phyloP scores from a whole-genome alignment of 2,113 vertebrate species.

The Ceratotherium simum region DNA sequence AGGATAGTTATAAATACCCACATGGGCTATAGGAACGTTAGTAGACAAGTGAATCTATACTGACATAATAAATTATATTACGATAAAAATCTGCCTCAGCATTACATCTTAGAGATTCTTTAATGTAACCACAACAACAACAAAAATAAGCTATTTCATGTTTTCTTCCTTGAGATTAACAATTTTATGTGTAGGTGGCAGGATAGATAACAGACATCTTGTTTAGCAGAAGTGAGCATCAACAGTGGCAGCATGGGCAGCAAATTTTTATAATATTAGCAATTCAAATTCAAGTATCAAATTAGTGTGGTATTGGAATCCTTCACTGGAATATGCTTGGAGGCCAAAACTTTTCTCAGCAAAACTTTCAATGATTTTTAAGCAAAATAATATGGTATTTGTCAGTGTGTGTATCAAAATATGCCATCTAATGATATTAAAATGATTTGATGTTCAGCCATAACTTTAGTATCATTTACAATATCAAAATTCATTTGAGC shows the following conservation, averaged over 20 bases:
- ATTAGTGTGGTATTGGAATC: slow-evolving; percentile 74
- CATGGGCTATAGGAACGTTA: background rate
- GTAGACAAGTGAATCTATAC: background rate
- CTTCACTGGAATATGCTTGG: slow-evolving; percentile 64
- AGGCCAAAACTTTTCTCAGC: slow-evolving; percentile 69
- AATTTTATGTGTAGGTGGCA: slow-evolving; percentile 66
- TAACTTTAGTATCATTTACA: slow-evolving; percentile 72
- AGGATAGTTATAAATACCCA: background rate
- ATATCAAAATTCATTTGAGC: slow-evolving; percentile 16
- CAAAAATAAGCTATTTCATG: background rate
- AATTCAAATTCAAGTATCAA: slow-evolving; percentile 82
- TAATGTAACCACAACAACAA: background rate
- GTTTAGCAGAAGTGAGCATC: slow-evolving; percentile 63
- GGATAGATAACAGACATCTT: slow-evolving; percentile 74
- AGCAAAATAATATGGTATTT: slow-evolving; percentile 53
- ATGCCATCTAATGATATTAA: slow-evolving; percentile 26
- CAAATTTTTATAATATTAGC: slow-evolving; percentile 77
- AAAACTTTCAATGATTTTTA: slow-evolving; percentile 72
- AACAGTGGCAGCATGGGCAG: slow-evolving; percentile 47
- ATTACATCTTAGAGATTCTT: slow-evolving; percentile 15
- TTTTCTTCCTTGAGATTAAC: slow-evolving; percentile 50
- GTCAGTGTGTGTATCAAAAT: slow-evolving; percentile 38
- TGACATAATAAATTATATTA: slow-evolving; percentile 7
- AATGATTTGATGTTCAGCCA: slow-evolving; percentile 17
- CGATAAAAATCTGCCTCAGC: slow-evolving; percentile 21